Base-by-base conservation (phyloP, 92 coral and sea anemone species). In the Virgularia gustaviana region DNA sequence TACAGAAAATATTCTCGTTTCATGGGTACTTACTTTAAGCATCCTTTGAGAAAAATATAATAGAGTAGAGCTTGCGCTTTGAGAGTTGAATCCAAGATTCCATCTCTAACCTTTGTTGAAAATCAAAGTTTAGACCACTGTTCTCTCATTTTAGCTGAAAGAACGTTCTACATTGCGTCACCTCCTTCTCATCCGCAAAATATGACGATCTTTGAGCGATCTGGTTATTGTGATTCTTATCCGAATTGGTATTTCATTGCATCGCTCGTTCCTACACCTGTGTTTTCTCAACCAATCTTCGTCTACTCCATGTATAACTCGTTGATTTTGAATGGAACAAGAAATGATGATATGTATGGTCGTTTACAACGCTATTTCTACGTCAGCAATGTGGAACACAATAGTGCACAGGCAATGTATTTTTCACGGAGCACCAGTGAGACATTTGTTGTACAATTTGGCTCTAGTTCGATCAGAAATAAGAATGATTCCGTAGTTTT, bases 261-360 rank as follows among this genome's bases (percentile, higher is more conserved):
- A 22, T 4, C n/a, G 2, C 12, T 42, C 2, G 36, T 44, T 0
- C 72, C 72, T 1, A 44, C 19, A 24, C 9, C 56, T 2, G 1
- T 23, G 15, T 65, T 42, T 22, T 37, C 36, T 65, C 72, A 65
- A 42, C 20, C 72, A 22, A 27, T 41, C 6, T 65, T 39, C n/a
- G 55, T 65, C 8, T 65, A 65, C 31, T 37, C 51, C 9, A 39
- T 3, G 25, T 18, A 35, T 20, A 43, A 63, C 29, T 63, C 20
- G 30, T 37, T 41, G 24, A 42, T 65, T 22, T 37, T 65, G 10
- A 23, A 30, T 16, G 11, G 34, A 23, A 37, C 13, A 11, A 53
- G 72, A 27, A 30, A 65, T 30, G 72, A 65, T 28, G n/a, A 45
- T 24, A 7, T 42, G 36, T 41, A 65, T 65, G 72, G 72, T 42